Evolutionary conservation across 35 echinoderm and acorn worm genomes (phyloP).

Genomic region (Hemicentrotus pulcherrimus): DNA sequence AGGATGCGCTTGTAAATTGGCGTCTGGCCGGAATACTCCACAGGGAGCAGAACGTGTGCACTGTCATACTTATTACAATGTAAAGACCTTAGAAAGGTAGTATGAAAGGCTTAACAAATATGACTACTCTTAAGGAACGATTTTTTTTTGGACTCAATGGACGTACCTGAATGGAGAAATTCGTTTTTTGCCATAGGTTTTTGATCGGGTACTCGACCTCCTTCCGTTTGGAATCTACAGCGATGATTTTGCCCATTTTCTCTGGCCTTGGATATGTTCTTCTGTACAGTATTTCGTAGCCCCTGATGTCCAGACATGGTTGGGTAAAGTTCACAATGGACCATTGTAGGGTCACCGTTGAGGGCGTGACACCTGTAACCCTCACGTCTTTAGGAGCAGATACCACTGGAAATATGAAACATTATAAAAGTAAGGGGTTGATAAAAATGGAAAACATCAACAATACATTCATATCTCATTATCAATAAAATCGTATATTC

Average conservation of each 20-base stretch:
- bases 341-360: background rate
- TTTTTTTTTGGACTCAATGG: too few relatives aligned
- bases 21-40: too few relatives aligned
- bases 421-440: background rate
- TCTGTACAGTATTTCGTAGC: background rate
- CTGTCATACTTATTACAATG: background rate
- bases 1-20: too few relatives aligned
- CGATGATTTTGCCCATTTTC: background rate
- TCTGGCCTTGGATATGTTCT: background rate
- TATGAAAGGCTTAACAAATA: too few relatives aligned
- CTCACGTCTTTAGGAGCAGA: background rate
- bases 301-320: background rate
- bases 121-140: too few relatives aligned
- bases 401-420: background rate
- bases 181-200: background rate
- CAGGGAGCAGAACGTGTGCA: too few relatives aligned
- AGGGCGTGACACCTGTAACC: background rate
- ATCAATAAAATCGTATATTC: background rate
- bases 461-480: background rate
- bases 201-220: background rate
- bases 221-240: background rate
- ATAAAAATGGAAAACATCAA: background rate
- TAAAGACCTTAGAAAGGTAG: background rate
- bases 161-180: constrained; percentile 25
- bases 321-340: background rate